Percentiles rank a stretch among this genome's conserved stretches.
Evolutionary conservation across 2,888 invertebrate genomes (phyloP).

Genomic region (Meta bourneti): DNA sequence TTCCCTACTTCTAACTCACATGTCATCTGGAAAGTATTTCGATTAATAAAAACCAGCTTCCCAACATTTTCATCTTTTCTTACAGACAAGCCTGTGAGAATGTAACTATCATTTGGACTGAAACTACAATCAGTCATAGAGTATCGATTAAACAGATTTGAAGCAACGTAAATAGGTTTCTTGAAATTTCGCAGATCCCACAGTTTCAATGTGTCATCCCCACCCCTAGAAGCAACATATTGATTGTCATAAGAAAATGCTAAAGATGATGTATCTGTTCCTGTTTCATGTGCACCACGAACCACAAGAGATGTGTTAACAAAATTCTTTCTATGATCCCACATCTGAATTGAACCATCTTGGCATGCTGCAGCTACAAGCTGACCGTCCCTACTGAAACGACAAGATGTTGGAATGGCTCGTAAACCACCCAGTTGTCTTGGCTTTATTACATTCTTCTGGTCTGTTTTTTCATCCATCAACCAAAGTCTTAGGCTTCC

Average conservation of each 20-base stretch:
- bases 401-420: conserved; percentile 91
- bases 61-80: conserved; percentile 85
- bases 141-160: conserved; percentile 90
- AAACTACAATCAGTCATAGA: conserved; percentile 85
- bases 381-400: conserved; percentile 91
- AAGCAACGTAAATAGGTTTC: conserved; percentile 86
- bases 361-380: conserved; percentile 91
- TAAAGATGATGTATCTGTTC: conserved; percentile 90
- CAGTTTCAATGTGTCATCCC: conserved; percentile 94
- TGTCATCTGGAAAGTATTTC: conserved; percentile 88
- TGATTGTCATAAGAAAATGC: conserved; percentile 93
- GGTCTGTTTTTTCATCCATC: conserved; percentile 87
- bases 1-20: conserved; percentile 88
- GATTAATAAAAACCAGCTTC: conserved; percentile 89
- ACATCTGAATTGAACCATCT: conserved; percentile 97
- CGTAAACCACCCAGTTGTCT: conserved; percentile 89
- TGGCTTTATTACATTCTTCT: conserved; percentile 92
- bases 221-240: conserved; percentile 89
- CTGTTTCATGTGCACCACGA: conserved; percentile 89
- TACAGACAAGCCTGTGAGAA: conserved; percentile 93
- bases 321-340: conserved; percentile 95
- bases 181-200: conserved; percentile 95
- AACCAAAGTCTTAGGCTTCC: conserved; percentile 96
- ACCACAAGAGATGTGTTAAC: conserved; percentile 90
- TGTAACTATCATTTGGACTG: conserved; percentile 94